phyloP scores from a whole-genome alignment of 2,888 invertebrate species.

The Suillia variegata region DNA sequence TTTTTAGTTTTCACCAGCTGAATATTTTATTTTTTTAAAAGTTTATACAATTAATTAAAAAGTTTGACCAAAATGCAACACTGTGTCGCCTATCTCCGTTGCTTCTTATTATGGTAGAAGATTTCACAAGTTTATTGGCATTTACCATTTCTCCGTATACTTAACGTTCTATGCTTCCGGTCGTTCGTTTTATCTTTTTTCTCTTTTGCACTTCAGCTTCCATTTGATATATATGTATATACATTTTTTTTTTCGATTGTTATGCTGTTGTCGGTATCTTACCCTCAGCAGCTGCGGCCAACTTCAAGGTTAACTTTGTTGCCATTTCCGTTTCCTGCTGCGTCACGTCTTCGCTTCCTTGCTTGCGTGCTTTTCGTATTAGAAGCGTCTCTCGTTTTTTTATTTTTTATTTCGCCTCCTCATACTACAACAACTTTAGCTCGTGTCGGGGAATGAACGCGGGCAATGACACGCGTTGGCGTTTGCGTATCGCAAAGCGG shows the following conservation, averaged over 20 bases:
- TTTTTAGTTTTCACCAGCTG: no score
- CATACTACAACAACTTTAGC: no score
- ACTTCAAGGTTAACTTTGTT: constrained; percentile 48
- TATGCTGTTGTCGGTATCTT: constrained; percentile 11
- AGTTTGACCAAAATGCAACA: no score
- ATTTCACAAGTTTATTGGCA: constrained; percentile 31
- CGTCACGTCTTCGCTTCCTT: constrained; percentile 25
- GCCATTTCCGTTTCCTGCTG: constrained; percentile 22
- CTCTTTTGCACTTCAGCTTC: no score
- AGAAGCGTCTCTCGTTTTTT: constrained; percentile 31
- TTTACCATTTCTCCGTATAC: constrained; percentile 17
- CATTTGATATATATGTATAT: no score
- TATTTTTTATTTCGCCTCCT: no score
- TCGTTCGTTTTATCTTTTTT: constrained; percentile 16
- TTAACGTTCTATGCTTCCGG: constrained; percentile 3
- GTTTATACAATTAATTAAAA: no score
- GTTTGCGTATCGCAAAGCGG: no score
- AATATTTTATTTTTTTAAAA: no score
- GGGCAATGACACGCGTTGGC: constrained; percentile 20
- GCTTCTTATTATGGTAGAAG: no score
- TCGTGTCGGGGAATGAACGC: neutral
- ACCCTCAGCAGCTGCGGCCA: constrained; percentile 14
- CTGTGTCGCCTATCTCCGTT: no score
- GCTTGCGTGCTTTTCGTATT: neutral
- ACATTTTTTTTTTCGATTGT: no score